Evolutionary conservation across 2,888 invertebrate species (phyloP).

Genomic region (Pharmacophagus antenor): DNA sequence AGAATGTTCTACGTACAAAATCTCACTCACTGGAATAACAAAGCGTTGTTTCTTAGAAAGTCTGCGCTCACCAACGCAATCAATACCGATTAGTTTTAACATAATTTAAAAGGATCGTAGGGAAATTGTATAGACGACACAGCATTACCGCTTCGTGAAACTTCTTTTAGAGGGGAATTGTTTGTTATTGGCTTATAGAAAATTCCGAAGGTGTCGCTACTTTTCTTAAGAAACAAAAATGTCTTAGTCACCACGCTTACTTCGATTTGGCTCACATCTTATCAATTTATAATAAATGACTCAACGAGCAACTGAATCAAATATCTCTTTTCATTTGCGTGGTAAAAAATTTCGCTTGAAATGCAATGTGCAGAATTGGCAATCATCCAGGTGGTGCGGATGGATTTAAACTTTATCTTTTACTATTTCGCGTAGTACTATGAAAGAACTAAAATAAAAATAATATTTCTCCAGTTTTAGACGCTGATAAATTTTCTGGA

Average conservation of each 20-base stretch:
- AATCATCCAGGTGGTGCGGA: no score
- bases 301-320: no score
- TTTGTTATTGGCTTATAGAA: not conserved
- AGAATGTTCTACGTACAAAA: slow-evolving; percentile 1
- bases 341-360: no score
- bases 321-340: no score
- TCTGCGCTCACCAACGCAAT: not conserved
- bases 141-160: not conserved
- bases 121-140: not conserved
- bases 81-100: not conserved
- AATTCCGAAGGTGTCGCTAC: not conserved
- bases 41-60: not conserved
- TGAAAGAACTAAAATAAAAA: no score
- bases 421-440: no score
- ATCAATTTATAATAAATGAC: no score
- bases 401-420: no score
- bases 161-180: not conserved
- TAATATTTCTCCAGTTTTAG: no score
- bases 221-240: not conserved
- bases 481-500: no score
- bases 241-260: not conserved
- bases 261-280: not conserved
- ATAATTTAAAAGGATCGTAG: not conserved
- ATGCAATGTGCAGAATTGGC: no score
- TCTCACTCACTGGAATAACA: not conserved